phyloP scores from a whole-genome alignment of 2,113 vertebrate genomes.

The Chlamydotis undulata region DNA sequence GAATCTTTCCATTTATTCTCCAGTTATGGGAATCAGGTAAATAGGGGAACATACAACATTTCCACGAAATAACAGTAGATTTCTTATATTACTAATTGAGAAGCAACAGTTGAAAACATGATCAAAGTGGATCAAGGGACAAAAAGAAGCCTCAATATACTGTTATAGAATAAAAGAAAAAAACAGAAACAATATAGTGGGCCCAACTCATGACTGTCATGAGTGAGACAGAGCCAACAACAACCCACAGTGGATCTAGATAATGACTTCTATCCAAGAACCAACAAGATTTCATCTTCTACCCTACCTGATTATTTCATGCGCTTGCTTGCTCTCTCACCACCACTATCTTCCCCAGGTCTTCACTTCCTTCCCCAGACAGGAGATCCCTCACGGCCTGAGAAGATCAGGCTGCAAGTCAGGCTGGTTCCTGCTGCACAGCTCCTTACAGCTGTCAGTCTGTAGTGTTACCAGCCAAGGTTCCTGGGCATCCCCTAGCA shows the following conservation, averaged over 20 bases:
- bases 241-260: background rate
- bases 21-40: background rate
- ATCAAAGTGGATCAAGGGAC: background rate
- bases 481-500: background rate
- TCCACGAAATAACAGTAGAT: background rate
- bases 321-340: background rate
- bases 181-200: background rate
- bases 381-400: background rate
- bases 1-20: background rate
- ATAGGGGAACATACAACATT: background rate
- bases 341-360: background rate
- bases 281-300: background rate
- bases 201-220: background rate
- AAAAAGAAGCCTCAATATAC: background rate
- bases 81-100: background rate
- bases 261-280: background rate
- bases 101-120: background rate
- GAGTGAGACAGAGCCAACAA: background rate
- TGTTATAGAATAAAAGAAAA: background rate
- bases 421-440: background rate
- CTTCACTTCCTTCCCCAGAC: background rate
- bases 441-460: background rate
- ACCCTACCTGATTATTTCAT: background rate
- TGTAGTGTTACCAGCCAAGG: background rate
- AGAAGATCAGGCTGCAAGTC: background rate